Evolutionary conservation across 2,113 vertebrate species (phyloP), one percentile per base, ranked within the genome.

Genomic region (Tinamus guttatus): DNA sequence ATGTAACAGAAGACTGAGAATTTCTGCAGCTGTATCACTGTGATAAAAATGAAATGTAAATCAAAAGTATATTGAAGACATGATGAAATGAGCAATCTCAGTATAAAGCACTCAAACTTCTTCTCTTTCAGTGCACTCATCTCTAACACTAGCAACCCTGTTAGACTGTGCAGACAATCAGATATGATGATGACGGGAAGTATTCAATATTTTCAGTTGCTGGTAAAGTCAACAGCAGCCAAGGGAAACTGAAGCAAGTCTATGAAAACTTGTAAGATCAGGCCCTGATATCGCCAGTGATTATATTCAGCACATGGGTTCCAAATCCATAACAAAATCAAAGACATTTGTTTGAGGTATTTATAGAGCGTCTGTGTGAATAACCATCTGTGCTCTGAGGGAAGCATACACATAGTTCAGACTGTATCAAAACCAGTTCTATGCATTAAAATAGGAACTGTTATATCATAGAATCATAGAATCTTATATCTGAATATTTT

Each of bases 331-430:
- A 93, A 81, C 40, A 90, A 85, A 95, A 93, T 90, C 83, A 81
- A 92, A 95, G 93, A 95, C 94, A 94, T 97, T 97, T 97, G 94
- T 91, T 93, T 80, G 91, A 94, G 68, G 51, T 97, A 96, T 97
- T 97, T 97, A 95, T 97, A 96, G 94, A 91, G 43, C 3, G 3
- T 87, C 91, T 96, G 81, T 96, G 97, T 97, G 85, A 86, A 91
- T 91, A 96, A 92, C 96, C 96, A 97, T 97, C 96, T 97, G 97
- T 95, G 90, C 88, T 91, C 87, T 87, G 81, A 92, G 52, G 85
- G 83, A 96, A 95, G 83, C 52, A 81, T 76, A 95, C 89, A 81
- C 91, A 76, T 87, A 68, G 74, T 83, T 81, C 90, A 80, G 81
- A 89, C 78, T 81, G 81, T 95, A 90, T 81, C 69, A 96, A 96